Evolutionary conservation across 2,797 vertebrate genomes (phyloP), one percentile per base, ranked within the genome.

Genomic region (Microchirus variegatus): DNA sequence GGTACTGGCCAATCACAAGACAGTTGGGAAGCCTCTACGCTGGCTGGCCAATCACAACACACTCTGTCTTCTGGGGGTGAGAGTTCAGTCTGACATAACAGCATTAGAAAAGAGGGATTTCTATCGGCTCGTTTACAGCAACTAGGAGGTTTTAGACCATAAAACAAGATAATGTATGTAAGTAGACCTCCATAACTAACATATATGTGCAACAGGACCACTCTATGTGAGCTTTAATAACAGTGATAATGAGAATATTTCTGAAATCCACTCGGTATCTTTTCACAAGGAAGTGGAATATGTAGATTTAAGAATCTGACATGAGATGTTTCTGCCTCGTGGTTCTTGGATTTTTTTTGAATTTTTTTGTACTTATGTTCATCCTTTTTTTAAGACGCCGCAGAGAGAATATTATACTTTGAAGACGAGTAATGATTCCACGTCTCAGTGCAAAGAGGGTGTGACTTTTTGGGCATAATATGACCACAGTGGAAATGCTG

Each of bases 271-370:
- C 2, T n/a, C 37, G 44, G 9, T 16, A 51, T 22, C 42, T 53
- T 26, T 53, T 48, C 9, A 38, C 17, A 47, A 18, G 14, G 42
- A 9, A 19, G 15, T 42, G 0, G 9, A 9, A 16, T 13, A 16
- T 45, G 41, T 17, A 19, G 13, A 31, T 59, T 58, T 60, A 36
- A 26, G 38, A 14, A 13, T 15, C 46, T 10, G 9, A 61, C 61
- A 35, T 54, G 5, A 36, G 1, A n/a, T 5, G 46, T 41, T 40
- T 66, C 44, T 63, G 16, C 36, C 17, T 67, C 36, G 16, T 40
- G 36, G 9, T 48, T 67, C 56, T 49, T 67, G 45, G 31, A 12
- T 46, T 65, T 59, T 53, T 19, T 56, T 9, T 38, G n/a, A n/a
- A 37, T 44, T 19, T 52, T 63, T 60, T 57, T 48, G 19, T 17